A percentile compares a stretch with the other conserved stretches of the same genome.
These are phyloP conservation scores for Plodia interpunctella DNA, from an alignment of 1,140 invertebrate species.

Conservation along the genomic window DNA sequence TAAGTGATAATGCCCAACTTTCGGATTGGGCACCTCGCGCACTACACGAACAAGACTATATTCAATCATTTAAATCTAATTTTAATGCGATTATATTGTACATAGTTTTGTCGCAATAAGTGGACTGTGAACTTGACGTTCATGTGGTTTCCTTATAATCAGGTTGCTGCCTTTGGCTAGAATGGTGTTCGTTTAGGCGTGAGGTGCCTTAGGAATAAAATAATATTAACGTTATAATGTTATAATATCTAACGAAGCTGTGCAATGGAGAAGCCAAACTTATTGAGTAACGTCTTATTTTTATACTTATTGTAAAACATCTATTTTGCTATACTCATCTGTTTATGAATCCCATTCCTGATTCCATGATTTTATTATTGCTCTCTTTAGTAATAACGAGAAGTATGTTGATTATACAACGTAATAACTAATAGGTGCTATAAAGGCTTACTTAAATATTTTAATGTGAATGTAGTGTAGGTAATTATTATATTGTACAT, in stretches of 20 bases:
- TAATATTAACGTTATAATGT: neutral
- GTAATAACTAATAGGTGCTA: conserved; percentile 61
- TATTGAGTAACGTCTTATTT: neutral
- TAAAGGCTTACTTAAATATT: conserved; percentile 62
- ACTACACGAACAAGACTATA: too few relatives aligned
- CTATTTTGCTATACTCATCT: conserved; percentile 17
- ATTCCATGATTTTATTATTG: conserved; percentile 9
- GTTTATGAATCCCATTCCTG: neutral
- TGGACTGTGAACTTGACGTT: too few relatives aligned
- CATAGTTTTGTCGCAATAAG: too few relatives aligned
- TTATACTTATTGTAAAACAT: conserved; percentile 12
- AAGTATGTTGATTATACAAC: conserved; percentile 8
- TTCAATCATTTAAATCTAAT: too few relatives aligned
- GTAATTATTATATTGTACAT: conserved; percentile 30
- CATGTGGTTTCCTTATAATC: too few relatives aligned
- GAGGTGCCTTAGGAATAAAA: neutral
- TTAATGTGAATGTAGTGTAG: conserved; percentile 23
- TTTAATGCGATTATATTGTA: too few relatives aligned
- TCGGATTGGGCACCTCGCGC: too few relatives aligned
- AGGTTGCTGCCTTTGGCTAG: neutral
- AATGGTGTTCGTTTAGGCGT: too few relatives aligned
- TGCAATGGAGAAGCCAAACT: conserved; percentile 15
- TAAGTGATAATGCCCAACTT: too few relatives aligned
- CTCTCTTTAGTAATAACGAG: conserved; percentile 22
- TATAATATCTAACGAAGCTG: neutral